Conservation (phyloP, 2,888 invertebrate species). For the Acronicta psi region DNA sequence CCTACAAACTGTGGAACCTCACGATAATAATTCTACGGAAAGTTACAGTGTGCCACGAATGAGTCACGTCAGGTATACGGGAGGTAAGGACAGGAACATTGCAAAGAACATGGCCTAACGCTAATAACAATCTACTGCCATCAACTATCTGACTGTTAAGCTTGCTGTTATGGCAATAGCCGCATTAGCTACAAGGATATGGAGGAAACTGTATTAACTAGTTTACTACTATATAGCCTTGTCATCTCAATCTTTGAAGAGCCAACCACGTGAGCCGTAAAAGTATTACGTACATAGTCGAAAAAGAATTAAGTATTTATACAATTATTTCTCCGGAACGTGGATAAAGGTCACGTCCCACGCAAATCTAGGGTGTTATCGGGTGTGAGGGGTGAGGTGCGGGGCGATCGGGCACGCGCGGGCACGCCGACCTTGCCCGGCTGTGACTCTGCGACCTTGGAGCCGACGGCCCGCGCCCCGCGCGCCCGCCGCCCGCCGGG, state of each 20-base stretch:
- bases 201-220: too few species aligned
- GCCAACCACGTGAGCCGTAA: conserved; percentile 43
- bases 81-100: too few species aligned
- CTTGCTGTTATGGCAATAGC: conserved; percentile 14
- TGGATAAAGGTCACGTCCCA: conserved; percentile 88
- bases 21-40: too few species aligned
- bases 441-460: conserved; percentile 89
- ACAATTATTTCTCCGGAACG: conserved; percentile 86
- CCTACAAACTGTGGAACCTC: too few species aligned
- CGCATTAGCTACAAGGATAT: too few species aligned
- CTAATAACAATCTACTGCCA: conserved; percentile 8
- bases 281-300: conserved; percentile 67
- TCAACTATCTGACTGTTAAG: too few species aligned
- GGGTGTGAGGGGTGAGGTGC: conserved; percentile 72
- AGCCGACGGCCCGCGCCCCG: conserved; percentile 71
- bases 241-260: conserved; percentile 25
- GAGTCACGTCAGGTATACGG: too few species aligned
- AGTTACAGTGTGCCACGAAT: too few species aligned
- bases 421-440: conserved; percentile 88
- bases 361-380: conserved; percentile 83
- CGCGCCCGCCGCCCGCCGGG: conserved; percentile 47
- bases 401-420: conserved; percentile 81
- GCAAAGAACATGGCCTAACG: conserved; percentile 1
- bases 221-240: too few species aligned
- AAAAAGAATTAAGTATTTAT: conserved; percentile 82